These are phyloP conservation scores for Tenebrio molitor DNA, from an alignment of 1,140 invertebrate species.

Conservation along the genomic window DNA sequence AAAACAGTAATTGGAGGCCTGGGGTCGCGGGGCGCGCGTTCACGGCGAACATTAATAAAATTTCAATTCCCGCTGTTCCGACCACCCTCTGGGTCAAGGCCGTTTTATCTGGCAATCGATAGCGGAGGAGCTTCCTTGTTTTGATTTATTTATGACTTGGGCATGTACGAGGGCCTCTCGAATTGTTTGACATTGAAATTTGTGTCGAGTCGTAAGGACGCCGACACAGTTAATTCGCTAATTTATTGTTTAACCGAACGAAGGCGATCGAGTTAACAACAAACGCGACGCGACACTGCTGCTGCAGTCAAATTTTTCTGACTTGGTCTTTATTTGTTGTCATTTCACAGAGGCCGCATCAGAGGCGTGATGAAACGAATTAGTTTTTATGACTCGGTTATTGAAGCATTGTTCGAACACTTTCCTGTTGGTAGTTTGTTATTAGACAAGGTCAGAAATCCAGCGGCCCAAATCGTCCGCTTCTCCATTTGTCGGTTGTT, in stretches of 20 bases:
- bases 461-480: constrained; percentile 40
- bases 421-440: constrained; percentile 48
- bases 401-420: constrained; percentile 49
- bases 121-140: constrained; percentile 35
- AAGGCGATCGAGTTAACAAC: no score
- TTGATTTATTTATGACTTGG: constrained; percentile 37
- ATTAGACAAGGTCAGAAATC: constrained; percentile 51
- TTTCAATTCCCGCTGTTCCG: constrained; percentile 5
- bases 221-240: no score
- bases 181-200: neutral
- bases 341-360: neutral
- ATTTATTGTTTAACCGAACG: no score
- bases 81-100: constrained; percentile 41
- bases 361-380: constrained; percentile 26
- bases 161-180: constrained; percentile 19
- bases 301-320: no score
- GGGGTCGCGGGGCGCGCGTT: neutral
- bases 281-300: no score
- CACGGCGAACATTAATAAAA: neutral
- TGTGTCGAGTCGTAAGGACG: neutral
- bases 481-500: constrained; percentile 11
- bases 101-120: constrained; percentile 35
- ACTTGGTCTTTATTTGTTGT: no score
- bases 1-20: constrained; percentile 1
- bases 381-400: constrained; percentile 22